These are phyloP conservation scores for Ceratitis capitata DNA, from an alignment of 1,140 invertebrate genomes.

Conservation along the genomic window DNA sequence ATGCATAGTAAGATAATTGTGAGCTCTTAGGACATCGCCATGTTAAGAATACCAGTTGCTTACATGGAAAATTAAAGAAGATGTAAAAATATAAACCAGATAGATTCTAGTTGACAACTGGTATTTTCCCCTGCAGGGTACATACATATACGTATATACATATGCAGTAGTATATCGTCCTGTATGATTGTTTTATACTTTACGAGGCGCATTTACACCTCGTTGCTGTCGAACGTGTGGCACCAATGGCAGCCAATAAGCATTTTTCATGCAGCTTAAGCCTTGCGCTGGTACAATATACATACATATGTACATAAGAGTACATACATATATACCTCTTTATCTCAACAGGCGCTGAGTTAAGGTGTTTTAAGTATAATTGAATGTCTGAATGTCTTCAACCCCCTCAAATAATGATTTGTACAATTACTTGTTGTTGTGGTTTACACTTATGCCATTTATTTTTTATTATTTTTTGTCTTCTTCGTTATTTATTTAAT, in stretches of 20 bases:
- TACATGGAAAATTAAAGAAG: no score
- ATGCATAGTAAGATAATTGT: no score
- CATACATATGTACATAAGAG: background rate
- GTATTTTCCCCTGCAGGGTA: no score
- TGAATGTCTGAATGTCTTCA: no score
- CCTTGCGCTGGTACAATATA: background rate
- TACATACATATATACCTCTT: background rate
- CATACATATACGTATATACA: no score
- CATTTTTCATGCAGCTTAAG: constrained; percentile 2
- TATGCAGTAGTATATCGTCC: background rate
- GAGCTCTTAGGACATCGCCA: no score
- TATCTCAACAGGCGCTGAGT: background rate
- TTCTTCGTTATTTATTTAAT: background rate
- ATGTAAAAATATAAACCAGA: no score
- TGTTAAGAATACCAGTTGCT: no score
- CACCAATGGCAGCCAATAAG: constrained; percentile 32
- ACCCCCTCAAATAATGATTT: background rate
- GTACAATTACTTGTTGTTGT: background rate
- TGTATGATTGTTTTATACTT: background rate
- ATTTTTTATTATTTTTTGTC: background rate
- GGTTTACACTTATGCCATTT: no score
- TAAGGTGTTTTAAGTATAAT: background rate
- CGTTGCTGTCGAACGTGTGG: constrained; percentile 33
- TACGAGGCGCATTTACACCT: constrained; percentile 6
- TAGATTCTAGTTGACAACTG: no score